A percentile compares a stretch with the other conserved stretches of the same genome.
Conservation (phyloP, 30 jellyfish, hydroid and myxozoan genomes). For the Pelagia noctiluca region DNA sequence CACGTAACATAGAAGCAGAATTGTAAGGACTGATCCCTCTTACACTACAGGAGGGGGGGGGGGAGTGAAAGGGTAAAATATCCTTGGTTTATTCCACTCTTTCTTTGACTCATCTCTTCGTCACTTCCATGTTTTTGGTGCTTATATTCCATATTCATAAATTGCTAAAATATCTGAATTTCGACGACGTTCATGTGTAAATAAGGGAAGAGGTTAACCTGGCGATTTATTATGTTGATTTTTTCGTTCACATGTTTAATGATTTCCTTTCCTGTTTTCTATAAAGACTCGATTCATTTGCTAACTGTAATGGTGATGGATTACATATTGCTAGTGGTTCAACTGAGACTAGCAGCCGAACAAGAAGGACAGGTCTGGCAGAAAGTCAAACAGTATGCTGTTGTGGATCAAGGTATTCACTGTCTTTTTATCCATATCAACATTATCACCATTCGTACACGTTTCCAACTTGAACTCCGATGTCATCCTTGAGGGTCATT, state of each 20-base stretch:
- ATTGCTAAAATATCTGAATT: too few species aligned
- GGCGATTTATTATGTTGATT: neutral
- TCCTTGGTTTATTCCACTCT: too few species aligned
- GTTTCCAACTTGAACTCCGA: too few species aligned
- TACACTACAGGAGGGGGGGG: too few species aligned
- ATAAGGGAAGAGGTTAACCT: neutral
- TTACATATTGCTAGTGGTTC: constrained; percentile 48
- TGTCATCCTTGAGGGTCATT: too few species aligned
- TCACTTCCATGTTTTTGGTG: neutral
- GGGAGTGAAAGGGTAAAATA: too few species aligned
- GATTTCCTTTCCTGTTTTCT: neutral
- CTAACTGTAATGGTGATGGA: constrained; percentile 61
- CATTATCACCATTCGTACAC: too few species aligned
- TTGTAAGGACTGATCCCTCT: too few species aligned
- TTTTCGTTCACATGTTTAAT: neutral
- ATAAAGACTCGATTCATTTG: constrained; percentile 41
- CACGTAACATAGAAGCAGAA: too few species aligned
- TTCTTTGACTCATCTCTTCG: neutral
- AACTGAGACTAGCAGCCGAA: constrained; percentile 6
- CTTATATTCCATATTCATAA: neutral
- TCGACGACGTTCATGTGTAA: neutral
- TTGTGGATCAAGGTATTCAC: neutral
- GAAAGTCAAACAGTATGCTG: constrained; percentile 1
- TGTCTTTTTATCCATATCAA: too few species aligned
- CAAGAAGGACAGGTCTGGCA: constrained; percentile 23